These are phyloP conservation scores for Xenotilapia leptura DNA, from an alignment of 2,113 vertebrate genomes.

Conservation along the genomic window DNA sequence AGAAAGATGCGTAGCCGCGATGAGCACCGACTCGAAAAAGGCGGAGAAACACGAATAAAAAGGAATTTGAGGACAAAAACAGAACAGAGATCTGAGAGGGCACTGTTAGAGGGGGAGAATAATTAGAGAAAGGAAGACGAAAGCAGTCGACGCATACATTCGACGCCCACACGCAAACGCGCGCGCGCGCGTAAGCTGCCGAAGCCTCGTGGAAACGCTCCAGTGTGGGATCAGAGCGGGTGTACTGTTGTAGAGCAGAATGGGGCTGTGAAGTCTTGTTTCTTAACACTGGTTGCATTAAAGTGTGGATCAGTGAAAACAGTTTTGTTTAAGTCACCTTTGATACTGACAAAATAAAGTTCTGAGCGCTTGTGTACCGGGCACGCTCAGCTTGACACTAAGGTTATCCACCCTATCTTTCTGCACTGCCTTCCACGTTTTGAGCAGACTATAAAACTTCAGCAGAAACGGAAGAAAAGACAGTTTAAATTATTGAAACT, in stretches of 20 bases:
- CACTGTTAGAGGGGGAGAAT: slow-evolving; percentile 5
- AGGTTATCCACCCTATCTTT: background rate
- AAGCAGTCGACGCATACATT: background rate
- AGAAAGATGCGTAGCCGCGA: slow-evolving; percentile 19
- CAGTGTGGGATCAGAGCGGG: slow-evolving; percentile 7
- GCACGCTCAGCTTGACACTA: background rate
- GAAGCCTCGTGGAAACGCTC: background rate
- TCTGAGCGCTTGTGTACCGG: background rate
- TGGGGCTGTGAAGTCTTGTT: background rate
- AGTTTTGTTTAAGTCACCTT: background rate
- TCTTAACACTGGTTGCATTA: background rate
- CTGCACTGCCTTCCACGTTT: background rate
- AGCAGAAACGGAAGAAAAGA: background rate
- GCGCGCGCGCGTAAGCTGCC: background rate
- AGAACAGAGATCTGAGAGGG: slow-evolving; percentile 29
- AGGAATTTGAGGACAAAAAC: slow-evolving; percentile 27
- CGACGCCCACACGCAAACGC: background rate
- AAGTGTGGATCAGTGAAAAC: background rate
- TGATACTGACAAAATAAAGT: background rate
- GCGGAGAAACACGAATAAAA: slow-evolving; percentile 22
- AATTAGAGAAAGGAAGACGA: slow-evolving; percentile 40
- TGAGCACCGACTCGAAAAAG: slow-evolving; percentile 5
- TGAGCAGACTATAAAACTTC: background rate
- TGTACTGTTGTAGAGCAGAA: background rate
- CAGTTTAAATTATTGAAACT: background rate